Conservation (phyloP, 2,888 invertebrate species). For the Melieria crassipennis region DNA sequence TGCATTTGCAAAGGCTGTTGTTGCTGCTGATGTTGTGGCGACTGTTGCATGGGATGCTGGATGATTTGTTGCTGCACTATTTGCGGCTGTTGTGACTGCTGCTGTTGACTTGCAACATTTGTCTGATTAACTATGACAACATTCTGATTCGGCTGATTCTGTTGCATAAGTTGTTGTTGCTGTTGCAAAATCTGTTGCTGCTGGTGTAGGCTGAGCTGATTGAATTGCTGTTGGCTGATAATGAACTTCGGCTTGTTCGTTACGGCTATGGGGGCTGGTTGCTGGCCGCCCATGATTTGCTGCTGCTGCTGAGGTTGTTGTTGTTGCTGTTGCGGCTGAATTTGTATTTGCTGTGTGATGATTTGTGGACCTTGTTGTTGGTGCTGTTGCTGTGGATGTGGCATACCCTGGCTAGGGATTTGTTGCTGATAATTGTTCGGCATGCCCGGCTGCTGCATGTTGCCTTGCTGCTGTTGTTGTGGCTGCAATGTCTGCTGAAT, state of each 20-base stretch:
- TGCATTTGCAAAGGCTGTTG: slow-evolving; percentile 44
- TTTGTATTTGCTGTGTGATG: slow-evolving; percentile 38
- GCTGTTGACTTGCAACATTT: slow-evolving; percentile 51
- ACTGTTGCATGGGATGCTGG: slow-evolving; percentile 41
- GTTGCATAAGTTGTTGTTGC: slow-evolving; percentile 45
- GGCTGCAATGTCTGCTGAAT: slow-evolving; percentile 47
- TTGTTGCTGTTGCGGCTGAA: slow-evolving; percentile 45
- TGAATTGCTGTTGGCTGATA: slow-evolving; percentile 73
- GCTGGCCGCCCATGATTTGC: slow-evolving; percentile 46
- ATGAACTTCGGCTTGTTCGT: slow-evolving; percentile 62
- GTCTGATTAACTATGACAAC: slow-evolving; percentile 64
- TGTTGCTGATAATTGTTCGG: slow-evolving; percentile 38
- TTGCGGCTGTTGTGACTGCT: slow-evolving; percentile 56
- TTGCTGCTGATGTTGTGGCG: slow-evolving; percentile 53
- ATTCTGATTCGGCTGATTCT: slow-evolving; percentile 66
- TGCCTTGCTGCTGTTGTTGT: slow-evolving; percentile 39
- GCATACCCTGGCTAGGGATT: slow-evolving; percentile 35
- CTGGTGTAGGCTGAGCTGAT: slow-evolving; percentile 72
- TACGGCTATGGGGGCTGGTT: slow-evolving; percentile 44
- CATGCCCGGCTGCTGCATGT: slow-evolving; percentile 13
- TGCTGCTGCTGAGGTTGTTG: slow-evolving; percentile 48
- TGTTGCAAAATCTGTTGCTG: slow-evolving; percentile 63
- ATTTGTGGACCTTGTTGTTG: slow-evolving; percentile 33
- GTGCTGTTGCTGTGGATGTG: slow-evolving; percentile 42
- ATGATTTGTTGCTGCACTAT: slow-evolving; percentile 45